These are phyloP conservation scores for Odocoileus virginianus DNA, from an alignment of 2,113 vertebrate species.

Conservation along the genomic window DNA sequence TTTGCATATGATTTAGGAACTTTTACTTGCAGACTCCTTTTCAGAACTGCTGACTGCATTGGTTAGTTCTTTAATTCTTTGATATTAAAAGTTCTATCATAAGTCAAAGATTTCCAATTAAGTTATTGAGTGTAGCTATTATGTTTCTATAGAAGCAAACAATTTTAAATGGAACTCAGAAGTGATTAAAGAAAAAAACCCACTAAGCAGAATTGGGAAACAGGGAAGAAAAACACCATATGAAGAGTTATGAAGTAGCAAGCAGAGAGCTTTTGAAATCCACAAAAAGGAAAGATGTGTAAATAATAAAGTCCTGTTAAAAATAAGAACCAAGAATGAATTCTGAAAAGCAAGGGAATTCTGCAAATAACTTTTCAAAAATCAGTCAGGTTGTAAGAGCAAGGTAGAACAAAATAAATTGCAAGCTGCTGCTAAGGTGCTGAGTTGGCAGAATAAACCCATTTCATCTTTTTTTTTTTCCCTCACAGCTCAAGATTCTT, in stretches of 20 bases:
- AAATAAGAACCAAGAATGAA: constrained; percentile 6
- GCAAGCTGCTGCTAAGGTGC: constrained; percentile 10
- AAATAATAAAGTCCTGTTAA: constrained; percentile 15
- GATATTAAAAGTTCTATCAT: constrained; percentile 18
- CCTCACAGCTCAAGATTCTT: constrained; percentile 44
- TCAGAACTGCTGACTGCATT: background rate
- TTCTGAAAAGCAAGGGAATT: constrained; percentile 27
- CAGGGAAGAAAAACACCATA: background rate
- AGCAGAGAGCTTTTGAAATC: background rate
- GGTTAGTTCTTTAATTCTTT: constrained; percentile 32
- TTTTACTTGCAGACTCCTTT: background rate
- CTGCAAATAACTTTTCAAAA: constrained; percentile 26
- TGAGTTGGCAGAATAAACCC: constrained; percentile 54
- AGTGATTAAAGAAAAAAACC: background rate
- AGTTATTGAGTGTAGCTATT: background rate
- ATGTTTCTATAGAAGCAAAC: background rate
- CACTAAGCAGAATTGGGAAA: background rate
- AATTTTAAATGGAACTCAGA: constrained; percentile 29
- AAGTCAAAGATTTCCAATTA: background rate
- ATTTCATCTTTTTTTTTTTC: constrained; percentile 35
- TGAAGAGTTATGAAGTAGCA: background rate
- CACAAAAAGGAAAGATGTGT: background rate
- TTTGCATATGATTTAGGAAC: background rate
- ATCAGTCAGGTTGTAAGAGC: constrained; percentile 26
- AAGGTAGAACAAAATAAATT: constrained; percentile 28